These are phyloP conservation scores for Unio delphinus DNA, from an alignment of 2,888 invertebrate species.

Conservation along the genomic window DNA sequence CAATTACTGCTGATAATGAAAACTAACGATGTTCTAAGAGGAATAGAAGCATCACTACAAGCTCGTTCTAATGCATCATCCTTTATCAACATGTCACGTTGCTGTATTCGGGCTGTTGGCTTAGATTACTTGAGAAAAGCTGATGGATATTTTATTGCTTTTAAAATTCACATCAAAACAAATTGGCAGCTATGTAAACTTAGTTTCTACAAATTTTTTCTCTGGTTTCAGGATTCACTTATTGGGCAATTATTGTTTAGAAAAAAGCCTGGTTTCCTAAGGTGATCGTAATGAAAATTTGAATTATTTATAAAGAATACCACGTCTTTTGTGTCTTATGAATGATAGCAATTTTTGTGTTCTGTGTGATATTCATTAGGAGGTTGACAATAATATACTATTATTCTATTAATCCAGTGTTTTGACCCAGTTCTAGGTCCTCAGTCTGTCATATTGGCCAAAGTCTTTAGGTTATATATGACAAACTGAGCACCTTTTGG, in stretches of 20 bases:
- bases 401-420: no score
- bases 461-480: no score
- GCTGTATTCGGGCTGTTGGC: constrained; percentile 86
- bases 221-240: constrained; percentile 50
- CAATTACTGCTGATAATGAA: constrained; percentile 95
- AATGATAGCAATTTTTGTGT: no score
- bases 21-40: constrained; percentile 94
- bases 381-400: no score
- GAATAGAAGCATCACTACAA: constrained; percentile 81
- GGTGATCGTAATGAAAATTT: no score
- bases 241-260: constrained; percentile 5
- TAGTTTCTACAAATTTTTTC: constrained; percentile 73
- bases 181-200: constrained; percentile 78
- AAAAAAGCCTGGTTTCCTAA: no score
- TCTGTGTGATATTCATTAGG: no score
- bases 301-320: no score
- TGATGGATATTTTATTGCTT: constrained; percentile 25
- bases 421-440: no score
- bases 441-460: no score
- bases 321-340: no score
- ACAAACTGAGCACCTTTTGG: no score
- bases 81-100: constrained; percentile 91
- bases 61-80: constrained; percentile 79
- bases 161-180: constrained; percentile 26
- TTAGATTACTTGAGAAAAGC: constrained; percentile 43